Evolutionary conservation across 2,113 vertebrate genomes (phyloP), one percentile per base, ranked within the genome.

Genomic region (Butorides virescens): DNA sequence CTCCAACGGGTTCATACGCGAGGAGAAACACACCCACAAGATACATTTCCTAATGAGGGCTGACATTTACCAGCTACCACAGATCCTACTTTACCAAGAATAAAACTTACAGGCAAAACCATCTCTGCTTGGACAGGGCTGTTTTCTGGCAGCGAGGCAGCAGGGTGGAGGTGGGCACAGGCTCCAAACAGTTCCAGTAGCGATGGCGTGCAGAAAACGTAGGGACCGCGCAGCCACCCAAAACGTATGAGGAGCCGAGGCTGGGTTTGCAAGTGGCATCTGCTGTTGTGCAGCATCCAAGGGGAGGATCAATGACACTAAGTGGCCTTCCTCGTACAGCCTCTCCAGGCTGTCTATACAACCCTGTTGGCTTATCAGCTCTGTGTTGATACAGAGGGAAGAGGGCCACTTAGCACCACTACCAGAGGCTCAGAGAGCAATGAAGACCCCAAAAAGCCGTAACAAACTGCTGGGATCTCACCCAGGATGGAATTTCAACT

Each of bases 21-120:
- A 94, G 93, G 52, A 94, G 91, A 87, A 96, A 52, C 86, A 85
- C 49, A 92, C 34, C 86, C 80, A 26, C 3, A 0, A 65, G 61
- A 65, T n/a, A 52, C 0, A 21, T 49, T 87, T 56, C 47, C 65
- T 94, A 94, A 91, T 52, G 86, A 88, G 56, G 78, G 68, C 52
- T 96, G 93, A 83, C 92, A 95, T 93, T 84, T 81, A 77, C 47
- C 61, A 77, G 76, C 68, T 84, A 65, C 61, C 79, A 74, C 62
- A 49, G 70, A 78, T 65, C 47, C 44, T 55, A 0, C 16, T 0
- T 59, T 39, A 65, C 25, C 86, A 79, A 66, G 86, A 84, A 81
- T 67, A 86, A 89, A 91, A 68, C 62, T 58, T 61, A 12, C 10
- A 87, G 76, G 44, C 66, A 89, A 74, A 93, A n/a, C 25, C 52